Conservation (phyloP, 2,888 invertebrate species). For the Eupithecia subumbrata region DNA sequence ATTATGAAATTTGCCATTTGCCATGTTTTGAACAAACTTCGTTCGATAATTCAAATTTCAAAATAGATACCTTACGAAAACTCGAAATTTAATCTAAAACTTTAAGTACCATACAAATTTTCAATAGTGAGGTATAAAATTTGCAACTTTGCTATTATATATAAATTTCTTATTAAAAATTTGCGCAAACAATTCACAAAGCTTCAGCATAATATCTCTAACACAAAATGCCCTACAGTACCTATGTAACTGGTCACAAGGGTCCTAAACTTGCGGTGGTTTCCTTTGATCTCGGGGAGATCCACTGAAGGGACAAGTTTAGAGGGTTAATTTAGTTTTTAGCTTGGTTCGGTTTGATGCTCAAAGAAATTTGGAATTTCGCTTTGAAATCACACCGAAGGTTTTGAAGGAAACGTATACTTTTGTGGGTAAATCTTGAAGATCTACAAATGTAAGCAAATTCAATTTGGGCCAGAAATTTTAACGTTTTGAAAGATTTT, state of each 20-base stretch:
- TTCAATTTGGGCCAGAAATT: not conserved
- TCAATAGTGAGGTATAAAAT: not conserved
- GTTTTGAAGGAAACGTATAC: not conserved
- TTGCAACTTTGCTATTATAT: not conserved
- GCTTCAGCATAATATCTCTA: conserved; percentile 11
- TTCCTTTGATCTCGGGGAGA: conserved; percentile 99
- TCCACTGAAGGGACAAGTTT: conserved; percentile 88
- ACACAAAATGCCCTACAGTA: conserved; percentile 81
- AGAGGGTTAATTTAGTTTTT: conserved; percentile 38
- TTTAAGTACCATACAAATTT: too few species aligned
- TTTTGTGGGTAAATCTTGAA: not conserved
- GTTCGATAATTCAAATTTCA: too few species aligned
- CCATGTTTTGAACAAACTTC: too few species aligned
- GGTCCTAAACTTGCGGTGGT: conserved; percentile 99
- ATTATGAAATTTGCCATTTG: too few species aligned
- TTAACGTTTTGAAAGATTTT: not conserved
- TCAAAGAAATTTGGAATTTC: not conserved
- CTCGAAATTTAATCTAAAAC: not conserved
- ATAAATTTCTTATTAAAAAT: not conserved
- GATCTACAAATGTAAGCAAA: not conserved
- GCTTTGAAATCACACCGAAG: conserved; percentile 8
- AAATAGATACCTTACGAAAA: not conserved
- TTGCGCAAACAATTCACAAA: conserved; percentile 11
- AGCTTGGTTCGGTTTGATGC: conserved; percentile 7
- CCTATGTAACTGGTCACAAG: conserved; percentile 99